A percentile compares a stretch with the other conserved stretches of the same genome.
These are phyloP conservation scores for Bimastos eiseni DNA, from an alignment of 2,888 invertebrate species.

Conservation along the genomic window DNA sequence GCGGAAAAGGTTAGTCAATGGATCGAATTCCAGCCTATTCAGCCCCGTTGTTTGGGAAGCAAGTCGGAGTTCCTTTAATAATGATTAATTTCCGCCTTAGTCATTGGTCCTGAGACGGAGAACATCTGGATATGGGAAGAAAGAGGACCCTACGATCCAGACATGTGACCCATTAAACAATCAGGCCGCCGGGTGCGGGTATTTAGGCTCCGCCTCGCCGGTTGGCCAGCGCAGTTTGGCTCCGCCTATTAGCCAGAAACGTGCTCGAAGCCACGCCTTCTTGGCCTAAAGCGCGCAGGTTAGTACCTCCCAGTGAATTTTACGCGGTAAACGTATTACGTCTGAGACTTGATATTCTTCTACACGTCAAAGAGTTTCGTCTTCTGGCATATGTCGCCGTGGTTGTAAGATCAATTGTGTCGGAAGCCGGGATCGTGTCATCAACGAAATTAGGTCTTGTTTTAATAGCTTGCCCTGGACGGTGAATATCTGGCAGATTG, in stretches of 20 bases:
- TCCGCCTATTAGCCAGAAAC: background rate
- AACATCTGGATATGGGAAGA: background rate
- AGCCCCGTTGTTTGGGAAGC: background rate
- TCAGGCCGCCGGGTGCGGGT: constrained; percentile 6
- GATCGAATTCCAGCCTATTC: background rate
- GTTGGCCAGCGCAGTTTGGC: background rate
- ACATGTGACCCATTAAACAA: constrained; percentile 23
- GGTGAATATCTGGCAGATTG: background rate
- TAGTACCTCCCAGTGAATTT: background rate
- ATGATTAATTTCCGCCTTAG: constrained; percentile 13
- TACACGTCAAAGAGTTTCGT: background rate
- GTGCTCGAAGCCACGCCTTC: background rate
- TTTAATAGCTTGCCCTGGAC: background rate
- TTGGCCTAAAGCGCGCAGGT: background rate
- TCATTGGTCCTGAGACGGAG: background rate
- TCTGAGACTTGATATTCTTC: background rate
- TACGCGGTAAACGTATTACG: constrained; percentile 15
- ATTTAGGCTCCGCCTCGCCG: background rate
- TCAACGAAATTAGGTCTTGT: background rate
- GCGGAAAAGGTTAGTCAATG: background rate
- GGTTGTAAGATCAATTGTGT: background rate
- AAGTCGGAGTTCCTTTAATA: background rate
- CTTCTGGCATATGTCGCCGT: background rate
- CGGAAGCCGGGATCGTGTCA: background rate
- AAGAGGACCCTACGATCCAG: background rate